Base-by-base conservation (phyloP, 2,113 vertebrate genomes). In the Petrocephalus microphthalmus region DNA sequence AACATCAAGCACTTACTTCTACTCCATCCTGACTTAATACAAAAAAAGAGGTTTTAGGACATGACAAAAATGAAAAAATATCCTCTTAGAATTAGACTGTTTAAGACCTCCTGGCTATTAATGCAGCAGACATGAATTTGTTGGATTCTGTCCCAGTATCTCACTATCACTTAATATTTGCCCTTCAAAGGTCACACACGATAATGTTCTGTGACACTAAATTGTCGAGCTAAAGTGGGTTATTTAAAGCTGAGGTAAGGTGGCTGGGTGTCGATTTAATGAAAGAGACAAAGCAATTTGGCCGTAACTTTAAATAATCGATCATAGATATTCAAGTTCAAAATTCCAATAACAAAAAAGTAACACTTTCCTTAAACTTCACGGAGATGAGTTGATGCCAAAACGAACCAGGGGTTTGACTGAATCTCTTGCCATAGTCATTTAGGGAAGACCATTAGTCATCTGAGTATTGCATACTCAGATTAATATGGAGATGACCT, bases 401-500 rank as follows among this genome's bases (percentile, higher is more conserved):
- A 83, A 42, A 20, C 74, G 15, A 45, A 51, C 81, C 10, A 47
- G 13, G 2, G 10, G 67, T 29, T 54, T 19, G 37, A 60, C 7
- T 49, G 87, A 60, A 83, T 20, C 74, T n/a, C 52, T 88, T 54
- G 33, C 25, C 78, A 29, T 53, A 64, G 85, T 90, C 91, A 92
- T 92, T 90, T 91, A 88, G 88, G 90, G 90, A 90, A 90, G 90
- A 91, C 89, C 89, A 91, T 93, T 92, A 91, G 89, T 93, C 91
- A 93, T 90, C 91, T 90, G 89, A 89, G 88, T 90, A 91, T 89
- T 89, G 90, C 88, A 90, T 88, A 88, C 91, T 91, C 85, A 60
- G 91, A 92, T 92, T 93, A 91, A 91, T 93, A 93, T 91, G 90
- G 89, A 91, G 92, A 92, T 93, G 91, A 93, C 92, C 92, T 93